phyloP scores from a whole-genome alignment of 1,140 invertebrate genomes.

The Fopius arisanus region DNA sequence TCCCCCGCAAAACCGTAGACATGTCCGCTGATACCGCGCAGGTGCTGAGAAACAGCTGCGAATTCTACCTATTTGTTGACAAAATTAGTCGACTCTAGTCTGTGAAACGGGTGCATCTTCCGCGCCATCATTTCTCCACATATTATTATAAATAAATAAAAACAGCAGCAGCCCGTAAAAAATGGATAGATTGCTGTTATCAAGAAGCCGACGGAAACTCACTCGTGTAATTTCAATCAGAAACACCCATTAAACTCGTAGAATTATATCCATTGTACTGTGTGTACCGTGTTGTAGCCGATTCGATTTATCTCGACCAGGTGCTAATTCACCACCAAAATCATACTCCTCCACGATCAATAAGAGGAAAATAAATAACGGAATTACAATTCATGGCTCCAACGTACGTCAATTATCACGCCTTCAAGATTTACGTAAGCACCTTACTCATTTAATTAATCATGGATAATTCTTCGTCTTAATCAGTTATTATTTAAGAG shows the following conservation, averaged over 20 bases:
- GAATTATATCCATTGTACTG: no score
- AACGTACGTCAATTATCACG: not conserved
- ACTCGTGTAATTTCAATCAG: not conserved
- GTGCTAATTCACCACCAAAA: not conserved
- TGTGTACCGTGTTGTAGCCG: no score
- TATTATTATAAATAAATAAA: no score
- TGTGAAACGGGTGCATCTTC: not conserved
- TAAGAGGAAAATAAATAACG: not conserved
- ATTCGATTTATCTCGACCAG: not conserved
- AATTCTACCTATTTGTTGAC: constrained; percentile 11
- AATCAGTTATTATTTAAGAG: not conserved
- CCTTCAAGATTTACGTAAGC: not conserved
- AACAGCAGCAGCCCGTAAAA: not conserved
- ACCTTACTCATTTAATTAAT: not conserved
- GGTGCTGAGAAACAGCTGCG: constrained; percentile 18
- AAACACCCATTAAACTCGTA: not conserved
- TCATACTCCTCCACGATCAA: not conserved
- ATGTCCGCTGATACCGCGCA: not conserved
- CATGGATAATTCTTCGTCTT: not conserved
- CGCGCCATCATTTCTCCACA: no score
- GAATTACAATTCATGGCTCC: not conserved
- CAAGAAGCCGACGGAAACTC: not conserved
- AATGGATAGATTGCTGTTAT: not conserved
- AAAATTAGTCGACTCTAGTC: not conserved
- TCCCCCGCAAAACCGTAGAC: not conserved